Evolutionary conservation across 2,888 invertebrate genomes (phyloP).

Genomic region (Diadromus collaris): DNA sequence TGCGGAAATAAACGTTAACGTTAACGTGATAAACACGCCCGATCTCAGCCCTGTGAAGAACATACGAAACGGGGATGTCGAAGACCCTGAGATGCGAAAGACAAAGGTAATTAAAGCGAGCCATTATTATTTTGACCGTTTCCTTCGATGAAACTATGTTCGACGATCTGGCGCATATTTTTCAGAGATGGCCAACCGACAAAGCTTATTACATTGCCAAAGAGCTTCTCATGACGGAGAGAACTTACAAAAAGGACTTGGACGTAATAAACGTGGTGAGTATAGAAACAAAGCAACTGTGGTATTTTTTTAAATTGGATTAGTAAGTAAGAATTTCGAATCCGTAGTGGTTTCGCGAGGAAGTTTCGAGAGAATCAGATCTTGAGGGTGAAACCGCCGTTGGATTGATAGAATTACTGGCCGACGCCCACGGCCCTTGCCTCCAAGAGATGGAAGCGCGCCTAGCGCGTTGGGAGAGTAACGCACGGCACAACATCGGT

Average conservation of each 20-base stretch:
- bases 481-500: conserved; percentile 85
- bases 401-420: conserved; percentile 86
- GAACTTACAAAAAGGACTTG: conserved; percentile 96
- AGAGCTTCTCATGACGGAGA: conserved; percentile 97
- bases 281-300: conserved; percentile 58
- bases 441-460: conserved; percentile 90
- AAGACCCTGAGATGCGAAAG: conserved; percentile 69
- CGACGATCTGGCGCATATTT: conserved; percentile 43
- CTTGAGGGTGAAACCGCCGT: conserved; percentile 84
- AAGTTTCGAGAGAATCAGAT: conserved; percentile 84
- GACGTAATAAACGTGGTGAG: conserved; percentile 94
- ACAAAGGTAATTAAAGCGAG: conserved; percentile 64
- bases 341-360: conserved; percentile 88
- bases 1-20: conserved; percentile 66
- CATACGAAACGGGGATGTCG: conserved; percentile 73
- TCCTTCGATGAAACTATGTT: background rate
- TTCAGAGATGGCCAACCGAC: conserved; percentile 85
- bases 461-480: conserved; percentile 87
- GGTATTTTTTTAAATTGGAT: background rate
- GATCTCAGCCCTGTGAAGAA: conserved; percentile 77
- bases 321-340: background rate
- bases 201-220: conserved; percentile 93
- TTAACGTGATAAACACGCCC: conserved; percentile 71
- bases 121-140: background rate
- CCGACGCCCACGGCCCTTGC: conserved; percentile 90